A percentile compares a stretch with the other conserved stretches of the same genome.
phyloP scores from a whole-genome alignment of 2,113 vertebrate species.

The Oncorhynchus mykiss region DNA sequence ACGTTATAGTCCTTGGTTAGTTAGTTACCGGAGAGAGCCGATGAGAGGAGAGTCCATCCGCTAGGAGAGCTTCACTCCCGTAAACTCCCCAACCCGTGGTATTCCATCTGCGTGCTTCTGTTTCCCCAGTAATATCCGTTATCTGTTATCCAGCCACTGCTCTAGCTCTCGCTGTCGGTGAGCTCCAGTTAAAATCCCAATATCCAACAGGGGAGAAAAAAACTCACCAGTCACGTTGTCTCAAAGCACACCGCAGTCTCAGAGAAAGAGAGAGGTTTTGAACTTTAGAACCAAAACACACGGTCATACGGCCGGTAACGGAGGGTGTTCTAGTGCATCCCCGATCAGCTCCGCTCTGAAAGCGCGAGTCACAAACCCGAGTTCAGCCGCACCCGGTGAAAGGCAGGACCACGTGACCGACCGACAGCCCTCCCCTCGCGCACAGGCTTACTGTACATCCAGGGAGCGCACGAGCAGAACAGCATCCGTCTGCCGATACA shows the following conservation, averaged over 20 bases:
- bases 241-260: slow-evolving; percentile 31
- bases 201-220: too few species aligned
- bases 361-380: slow-evolving; percentile 56
- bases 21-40: slow-evolving; percentile 61
- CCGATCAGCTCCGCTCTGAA: slow-evolving; percentile 48
- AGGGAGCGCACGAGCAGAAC: slow-evolving; percentile 5
- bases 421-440: slow-evolving; percentile 26
- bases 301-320: slow-evolving; percentile 11
- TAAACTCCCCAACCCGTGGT: slow-evolving; percentile 57
- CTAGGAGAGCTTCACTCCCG: slow-evolving; percentile 51
- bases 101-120: slow-evolving; percentile 62
- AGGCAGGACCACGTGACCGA: slow-evolving; percentile 53
- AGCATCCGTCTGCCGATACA: neutral
- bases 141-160: slow-evolving; percentile 32
- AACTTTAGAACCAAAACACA: neutral
- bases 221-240: neutral
- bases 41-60: slow-evolving; percentile 66
- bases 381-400: slow-evolving; percentile 65
- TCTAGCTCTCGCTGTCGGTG: too few species aligned
- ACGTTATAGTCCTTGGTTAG: neutral
- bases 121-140: slow-evolving; percentile 21
- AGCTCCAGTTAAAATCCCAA: too few species aligned
- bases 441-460: slow-evolving; percentile 21
- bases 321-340: slow-evolving; percentile 38
- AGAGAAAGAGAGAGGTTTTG: slow-evolving; percentile 2